Evolutionary conservation across 2,797 vertebrate species (phyloP).

Genomic region (Numenius phaeopus): DNA sequence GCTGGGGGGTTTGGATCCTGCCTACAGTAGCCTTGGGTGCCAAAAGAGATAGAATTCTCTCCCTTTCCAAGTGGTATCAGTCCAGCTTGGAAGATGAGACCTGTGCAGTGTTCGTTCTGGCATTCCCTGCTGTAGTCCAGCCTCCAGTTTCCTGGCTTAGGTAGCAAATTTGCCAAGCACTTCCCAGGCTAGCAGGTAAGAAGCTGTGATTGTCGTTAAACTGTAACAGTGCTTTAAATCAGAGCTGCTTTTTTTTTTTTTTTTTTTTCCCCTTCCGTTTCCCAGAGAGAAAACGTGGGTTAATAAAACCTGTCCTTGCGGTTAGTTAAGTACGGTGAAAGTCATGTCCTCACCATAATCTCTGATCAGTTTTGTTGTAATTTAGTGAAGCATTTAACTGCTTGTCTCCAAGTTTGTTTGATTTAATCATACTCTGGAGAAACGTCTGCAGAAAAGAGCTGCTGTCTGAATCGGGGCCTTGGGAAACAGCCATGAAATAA

Average conservation of each 20-base stretch:
- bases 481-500: background rate
- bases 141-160: background rate
- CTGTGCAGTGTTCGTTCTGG: background rate
- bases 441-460: background rate
- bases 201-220: background rate
- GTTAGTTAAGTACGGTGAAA: background rate
- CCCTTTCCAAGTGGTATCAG: fast-evolving
- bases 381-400: background rate
- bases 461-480: background rate
- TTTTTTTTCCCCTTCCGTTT: background rate
- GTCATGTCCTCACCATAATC: background rate
- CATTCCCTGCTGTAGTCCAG: background rate
- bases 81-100: background rate
- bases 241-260: background rate
- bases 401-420: constrained; percentile 20
- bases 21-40: background rate
- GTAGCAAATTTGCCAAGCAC: background rate
- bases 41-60: background rate
- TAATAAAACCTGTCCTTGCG: background rate
- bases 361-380: constrained; percentile 11
- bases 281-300: background rate
- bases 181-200: background rate
- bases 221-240: background rate
- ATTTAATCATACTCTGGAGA: constrained; percentile 19
- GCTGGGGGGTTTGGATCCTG: background rate